phyloP scores from a whole-genome alignment of 2,797 vertebrate genomes.

The Urophycis tenuis region DNA sequence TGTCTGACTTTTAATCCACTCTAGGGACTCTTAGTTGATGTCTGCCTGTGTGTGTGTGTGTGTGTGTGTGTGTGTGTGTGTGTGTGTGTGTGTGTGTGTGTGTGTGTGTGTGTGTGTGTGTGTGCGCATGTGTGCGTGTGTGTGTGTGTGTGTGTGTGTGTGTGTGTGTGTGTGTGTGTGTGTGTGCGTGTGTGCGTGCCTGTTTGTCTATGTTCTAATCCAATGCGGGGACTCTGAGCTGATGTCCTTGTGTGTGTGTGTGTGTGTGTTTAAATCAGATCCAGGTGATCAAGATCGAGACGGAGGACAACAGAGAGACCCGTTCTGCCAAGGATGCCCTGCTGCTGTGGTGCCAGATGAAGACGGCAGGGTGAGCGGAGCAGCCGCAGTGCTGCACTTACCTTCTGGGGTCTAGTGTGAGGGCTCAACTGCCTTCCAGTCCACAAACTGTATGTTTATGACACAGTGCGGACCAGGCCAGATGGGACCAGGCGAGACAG shows the following conservation, averaged over 20 bases:
- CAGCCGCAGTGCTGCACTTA: background rate
- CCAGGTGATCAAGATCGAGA: conserved; percentile 93
- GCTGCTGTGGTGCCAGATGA: conserved; percentile 97
- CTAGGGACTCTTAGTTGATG: too few species aligned
- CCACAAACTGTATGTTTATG: too few species aligned
- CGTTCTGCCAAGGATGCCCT: conserved; percentile 93
- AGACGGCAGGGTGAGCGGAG: conserved; percentile 85
- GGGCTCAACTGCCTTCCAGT: too few species aligned
- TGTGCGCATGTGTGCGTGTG: too few species aligned
- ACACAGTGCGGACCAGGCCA: background rate
- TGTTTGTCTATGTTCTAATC: background rate
- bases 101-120: too few species aligned
- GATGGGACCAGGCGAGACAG: background rate
- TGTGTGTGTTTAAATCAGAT: conserved; percentile 69
- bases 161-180: too few species aligned
- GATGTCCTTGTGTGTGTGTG: background rate
- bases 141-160: too few species aligned
- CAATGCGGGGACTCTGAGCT: background rate
- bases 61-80: too few species aligned
- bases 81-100: too few species aligned
- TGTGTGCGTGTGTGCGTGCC: background rate
- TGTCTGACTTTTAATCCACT: too few species aligned
- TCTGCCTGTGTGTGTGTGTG: too few species aligned
- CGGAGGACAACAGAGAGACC: conserved; percentile 91
- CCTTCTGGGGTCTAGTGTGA: too few species aligned